Evolutionary conservation across 2,888 invertebrate genomes (phyloP).

Genomic region (Malthinus seriepunctatus): DNA sequence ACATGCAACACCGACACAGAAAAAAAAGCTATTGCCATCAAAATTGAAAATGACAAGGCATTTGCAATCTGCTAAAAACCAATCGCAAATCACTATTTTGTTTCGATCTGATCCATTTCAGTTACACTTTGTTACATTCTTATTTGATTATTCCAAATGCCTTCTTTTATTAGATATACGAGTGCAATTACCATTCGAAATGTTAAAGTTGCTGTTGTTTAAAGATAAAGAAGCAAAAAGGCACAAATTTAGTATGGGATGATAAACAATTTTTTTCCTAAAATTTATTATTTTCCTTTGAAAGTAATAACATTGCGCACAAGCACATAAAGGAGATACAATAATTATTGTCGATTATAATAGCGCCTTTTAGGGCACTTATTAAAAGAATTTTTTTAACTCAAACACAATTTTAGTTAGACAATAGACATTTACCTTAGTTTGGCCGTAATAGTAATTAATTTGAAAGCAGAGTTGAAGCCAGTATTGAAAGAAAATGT

Average conservation of each 20-base stretch:
- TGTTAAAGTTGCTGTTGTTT: neutral
- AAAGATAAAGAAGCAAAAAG: constrained; percentile 8
- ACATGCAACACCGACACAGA: constrained; percentile 52
- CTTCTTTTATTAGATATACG: neutral
- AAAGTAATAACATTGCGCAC: neutral
- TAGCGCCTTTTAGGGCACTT: neutral
- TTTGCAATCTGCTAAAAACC: constrained; percentile 12
- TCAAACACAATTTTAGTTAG: too few species aligned
- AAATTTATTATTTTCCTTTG: neutral
- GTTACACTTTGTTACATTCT: neutral
- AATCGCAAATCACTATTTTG: constrained; percentile 8
- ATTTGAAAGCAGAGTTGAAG: too few species aligned
- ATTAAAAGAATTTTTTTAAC: too few species aligned
- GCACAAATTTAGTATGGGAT: constrained; percentile 1
- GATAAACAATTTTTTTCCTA: constrained; percentile 3
- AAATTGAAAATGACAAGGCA: constrained; percentile 17
- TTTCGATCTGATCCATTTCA: constrained; percentile 5
- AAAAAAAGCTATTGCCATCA: constrained; percentile 37
- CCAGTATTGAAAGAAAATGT: too few species aligned
- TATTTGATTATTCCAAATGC: constrained; percentile 6
- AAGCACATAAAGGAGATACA: neutral
- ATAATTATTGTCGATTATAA: constrained; percentile 4
- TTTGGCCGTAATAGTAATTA: too few species aligned
- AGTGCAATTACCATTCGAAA: neutral
- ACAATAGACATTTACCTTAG: too few species aligned